These are phyloP conservation scores for Bombus turneri DNA, from an alignment of 1,140 invertebrate species.

Conservation along the genomic window DNA sequence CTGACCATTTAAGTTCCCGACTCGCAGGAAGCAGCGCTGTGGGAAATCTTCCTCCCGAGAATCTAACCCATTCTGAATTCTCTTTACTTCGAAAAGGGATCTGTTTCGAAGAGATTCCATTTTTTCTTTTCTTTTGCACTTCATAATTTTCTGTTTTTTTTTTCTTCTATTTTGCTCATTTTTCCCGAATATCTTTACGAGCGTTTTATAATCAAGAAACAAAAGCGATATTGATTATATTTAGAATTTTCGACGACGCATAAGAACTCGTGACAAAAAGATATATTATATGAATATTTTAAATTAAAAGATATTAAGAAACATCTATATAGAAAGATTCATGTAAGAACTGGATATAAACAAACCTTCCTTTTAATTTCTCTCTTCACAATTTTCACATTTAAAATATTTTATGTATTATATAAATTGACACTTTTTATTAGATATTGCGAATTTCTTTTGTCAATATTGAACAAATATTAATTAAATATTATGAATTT, in stretches of 20 bases:
- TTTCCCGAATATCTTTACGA: not conserved
- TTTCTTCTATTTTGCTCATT: not conserved
- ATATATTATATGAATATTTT: not conserved
- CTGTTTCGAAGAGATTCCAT: not conserved
- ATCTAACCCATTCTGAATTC: slow-evolving; percentile 28
- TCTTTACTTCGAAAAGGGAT: not conserved
- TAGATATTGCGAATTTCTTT: too few species aligned
- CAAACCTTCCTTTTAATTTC: not conserved
- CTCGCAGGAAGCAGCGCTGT: slow-evolving; percentile 29
- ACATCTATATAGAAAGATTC: too few species aligned
- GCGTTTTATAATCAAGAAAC: slow-evolving; percentile 20
- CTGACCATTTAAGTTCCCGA: slow-evolving; percentile 24
- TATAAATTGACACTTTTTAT: not conserved
- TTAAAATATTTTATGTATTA: not conserved
- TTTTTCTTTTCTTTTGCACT: not conserved
- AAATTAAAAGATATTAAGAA: too few species aligned
- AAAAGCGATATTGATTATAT: not conserved
- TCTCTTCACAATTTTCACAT: not conserved
- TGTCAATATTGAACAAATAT: too few species aligned
- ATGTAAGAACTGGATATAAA: too few species aligned
- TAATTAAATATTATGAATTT: too few species aligned
- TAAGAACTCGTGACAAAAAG: not conserved
- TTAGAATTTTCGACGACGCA: too few species aligned
- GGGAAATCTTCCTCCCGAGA: slow-evolving; percentile 41
- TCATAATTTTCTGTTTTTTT: not conserved